A percentile compares a stretch with the other conserved stretches of the same genome.
These are phyloP conservation scores for Boulengeromyrus knoepffleri DNA, from an alignment of 2,113 vertebrate species.

Conservation along the genomic window DNA sequence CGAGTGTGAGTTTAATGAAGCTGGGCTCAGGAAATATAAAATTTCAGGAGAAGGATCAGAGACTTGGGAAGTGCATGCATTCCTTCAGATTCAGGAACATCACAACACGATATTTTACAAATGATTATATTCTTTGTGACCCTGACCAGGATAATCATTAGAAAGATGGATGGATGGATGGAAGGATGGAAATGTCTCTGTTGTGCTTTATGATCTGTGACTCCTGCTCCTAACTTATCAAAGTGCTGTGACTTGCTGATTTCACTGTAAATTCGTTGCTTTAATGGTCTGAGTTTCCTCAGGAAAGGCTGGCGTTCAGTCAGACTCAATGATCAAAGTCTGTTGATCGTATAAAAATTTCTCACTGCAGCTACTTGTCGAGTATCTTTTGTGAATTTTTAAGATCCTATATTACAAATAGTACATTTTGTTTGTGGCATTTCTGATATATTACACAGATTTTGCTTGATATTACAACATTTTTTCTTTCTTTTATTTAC, in stretches of 20 bases:
- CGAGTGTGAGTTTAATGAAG: not conserved
- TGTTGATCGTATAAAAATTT: conserved; percentile 5
- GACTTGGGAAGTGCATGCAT: not conserved
- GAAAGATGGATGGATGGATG: not conserved
- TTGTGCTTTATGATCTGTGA: not conserved
- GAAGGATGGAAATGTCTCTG: not conserved
- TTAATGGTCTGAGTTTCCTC: not conserved
- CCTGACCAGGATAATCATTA: not conserved
- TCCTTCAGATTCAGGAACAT: not conserved
- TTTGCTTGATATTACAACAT: not conserved
- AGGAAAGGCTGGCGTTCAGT: not conserved
- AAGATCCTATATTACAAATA: not conserved
- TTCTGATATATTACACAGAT: not conserved
- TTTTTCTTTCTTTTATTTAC: not conserved
- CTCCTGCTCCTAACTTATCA: not conserved
- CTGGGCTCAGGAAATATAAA: not conserved
- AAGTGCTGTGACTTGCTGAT: not conserved
- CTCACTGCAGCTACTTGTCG: not conserved
- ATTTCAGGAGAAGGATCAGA: not conserved
- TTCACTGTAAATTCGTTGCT: not conserved
- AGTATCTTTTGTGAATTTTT: not conserved
- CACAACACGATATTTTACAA: not conserved
- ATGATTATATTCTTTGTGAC: not conserved
- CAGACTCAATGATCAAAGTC: not conserved
- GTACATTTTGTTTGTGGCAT: not conserved